Evolutionary conservation across 2,888 invertebrate genomes (phyloP), one percentile per base, ranked within the genome.

Genomic region (Dryadula phaetusa): DNA sequence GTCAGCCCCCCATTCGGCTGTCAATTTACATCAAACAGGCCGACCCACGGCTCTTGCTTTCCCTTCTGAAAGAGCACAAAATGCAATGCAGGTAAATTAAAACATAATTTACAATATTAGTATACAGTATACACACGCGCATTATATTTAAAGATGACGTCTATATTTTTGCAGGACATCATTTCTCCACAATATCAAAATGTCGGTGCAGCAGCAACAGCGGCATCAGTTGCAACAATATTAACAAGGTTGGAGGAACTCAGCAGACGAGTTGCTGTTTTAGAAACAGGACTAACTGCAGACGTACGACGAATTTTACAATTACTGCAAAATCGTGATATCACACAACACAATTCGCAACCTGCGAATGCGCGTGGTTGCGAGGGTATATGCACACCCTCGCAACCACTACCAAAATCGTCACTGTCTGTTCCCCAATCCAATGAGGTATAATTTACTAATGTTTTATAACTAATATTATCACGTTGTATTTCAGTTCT

Each of bases 231-330:
- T 79, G 83, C 93, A 78, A 82, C 93, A 75, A 94, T 96, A 75
- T 93, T 95, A 78, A 90, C 93, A 69, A 93, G 95, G 77, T 93
- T 96, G 81, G 96, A 96, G 77, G 94, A 95, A 78, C 87, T 96
- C 70, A 94, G 94, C 77, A 93, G 94, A 79, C 94, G 95, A 74
- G 94, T 97, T 73, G 94, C 95, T 54, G 93, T 95, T 60, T 88
- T 97, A 77, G 97, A 97, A 83, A 94, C 94, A 70, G 95, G 95
- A 40, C 94, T 97, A 77, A 95, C 95, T 22, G 90, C 94, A 8
- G 97, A 97, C 81, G 95, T 97, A 74, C 94, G 95, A 74, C 93
- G 95, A 72, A 97, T 97, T 71, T 88, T 97, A 77, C 93, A 93
- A 62, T 84, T 96, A 73, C 87, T 96, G 67, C 95, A 95, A 78